A percentile compares a stretch with the other conserved stretches of the same genome.
phyloP scores from a whole-genome alignment of 37 sponge, comb jelly and placozoan species.

The Trichoplax adhaerens region DNA sequence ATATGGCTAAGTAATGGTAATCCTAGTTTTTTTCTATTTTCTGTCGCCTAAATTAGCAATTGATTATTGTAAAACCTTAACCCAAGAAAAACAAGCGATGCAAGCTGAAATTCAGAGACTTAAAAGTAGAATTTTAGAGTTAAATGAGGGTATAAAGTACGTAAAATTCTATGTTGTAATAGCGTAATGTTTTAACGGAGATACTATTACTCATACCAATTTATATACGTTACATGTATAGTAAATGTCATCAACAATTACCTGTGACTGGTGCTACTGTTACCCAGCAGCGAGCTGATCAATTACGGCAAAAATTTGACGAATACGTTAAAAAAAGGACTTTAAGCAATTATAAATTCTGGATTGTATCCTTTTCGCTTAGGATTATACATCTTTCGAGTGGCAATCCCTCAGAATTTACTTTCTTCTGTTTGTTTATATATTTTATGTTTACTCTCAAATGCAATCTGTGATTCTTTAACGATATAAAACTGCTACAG shows the following conservation, averaged over 20 bases:
- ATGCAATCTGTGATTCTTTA: too few species aligned
- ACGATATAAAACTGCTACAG: constrained; percentile 10
- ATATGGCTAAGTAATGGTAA: too few species aligned
- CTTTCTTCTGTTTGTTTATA: too few species aligned
- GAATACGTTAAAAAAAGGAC: constrained; percentile 50
- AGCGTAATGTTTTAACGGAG: too few species aligned
- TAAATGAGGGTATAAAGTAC: constrained; percentile 39
- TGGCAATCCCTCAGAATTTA: too few species aligned
- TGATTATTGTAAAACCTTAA: constrained; percentile 38
- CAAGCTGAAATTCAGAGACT: constrained; percentile 29
- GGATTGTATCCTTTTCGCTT: constrained; percentile 55
- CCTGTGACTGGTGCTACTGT: constrained; percentile 73
- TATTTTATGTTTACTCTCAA: too few species aligned
- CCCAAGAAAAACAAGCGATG: constrained; percentile 24
- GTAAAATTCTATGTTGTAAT: not conserved
- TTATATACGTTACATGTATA: not conserved
- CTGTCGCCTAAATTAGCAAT: constrained; percentile 6
- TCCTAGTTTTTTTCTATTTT: too few species aligned
- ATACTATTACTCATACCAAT: too few species aligned
- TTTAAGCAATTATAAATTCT: constrained; percentile 65
- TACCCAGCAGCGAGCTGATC: constrained; percentile 58
- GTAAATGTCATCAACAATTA: constrained; percentile 51
- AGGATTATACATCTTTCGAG: too few species aligned
- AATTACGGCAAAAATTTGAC: constrained; percentile 44
- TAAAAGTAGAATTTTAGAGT: constrained; percentile 23